Conservation (phyloP, 2,113 vertebrate species). For the Lepus americanus region DNA sequence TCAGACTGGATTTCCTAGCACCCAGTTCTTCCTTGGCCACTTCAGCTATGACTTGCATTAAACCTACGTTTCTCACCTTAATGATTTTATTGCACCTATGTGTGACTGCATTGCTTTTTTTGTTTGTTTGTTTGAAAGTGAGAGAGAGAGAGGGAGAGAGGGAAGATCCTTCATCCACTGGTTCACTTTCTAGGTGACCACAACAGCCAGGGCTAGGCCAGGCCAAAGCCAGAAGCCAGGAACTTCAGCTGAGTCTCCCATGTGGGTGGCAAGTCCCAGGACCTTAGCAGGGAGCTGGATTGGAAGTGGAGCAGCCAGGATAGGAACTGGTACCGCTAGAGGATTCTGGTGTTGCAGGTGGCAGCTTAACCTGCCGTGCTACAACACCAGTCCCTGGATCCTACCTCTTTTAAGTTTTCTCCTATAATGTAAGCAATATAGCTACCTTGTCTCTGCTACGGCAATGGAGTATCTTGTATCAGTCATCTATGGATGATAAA, state of each 20-base stretch:
- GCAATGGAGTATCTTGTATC: background rate
- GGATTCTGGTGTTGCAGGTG: no score
- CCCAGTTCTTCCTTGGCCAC: background rate
- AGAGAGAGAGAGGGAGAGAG: no score
- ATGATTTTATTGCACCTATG: slow-evolving; percentile 49
- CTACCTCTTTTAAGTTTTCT: background rate
- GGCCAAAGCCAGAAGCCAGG: no score
- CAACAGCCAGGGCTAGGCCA: no score
- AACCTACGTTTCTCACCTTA: slow-evolving; percentile 51
- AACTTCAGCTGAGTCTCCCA: no score
- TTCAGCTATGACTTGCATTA: background rate
- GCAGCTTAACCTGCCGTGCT: no score
- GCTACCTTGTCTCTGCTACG: background rate
- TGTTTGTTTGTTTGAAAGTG: background rate
- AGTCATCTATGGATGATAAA: background rate
- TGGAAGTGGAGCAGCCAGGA: no score
- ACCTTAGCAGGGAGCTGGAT: no score
- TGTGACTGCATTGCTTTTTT: background rate
- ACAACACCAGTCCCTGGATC: background rate
- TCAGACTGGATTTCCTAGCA: background rate
- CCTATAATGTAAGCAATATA: background rate
- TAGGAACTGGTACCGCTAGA: no score
- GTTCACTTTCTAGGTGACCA: no score
- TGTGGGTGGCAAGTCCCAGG: no score
- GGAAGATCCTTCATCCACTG: no score